Base-by-base conservation (phyloP, 2,888 invertebrate species). In the Synergus itoensis region DNA sequence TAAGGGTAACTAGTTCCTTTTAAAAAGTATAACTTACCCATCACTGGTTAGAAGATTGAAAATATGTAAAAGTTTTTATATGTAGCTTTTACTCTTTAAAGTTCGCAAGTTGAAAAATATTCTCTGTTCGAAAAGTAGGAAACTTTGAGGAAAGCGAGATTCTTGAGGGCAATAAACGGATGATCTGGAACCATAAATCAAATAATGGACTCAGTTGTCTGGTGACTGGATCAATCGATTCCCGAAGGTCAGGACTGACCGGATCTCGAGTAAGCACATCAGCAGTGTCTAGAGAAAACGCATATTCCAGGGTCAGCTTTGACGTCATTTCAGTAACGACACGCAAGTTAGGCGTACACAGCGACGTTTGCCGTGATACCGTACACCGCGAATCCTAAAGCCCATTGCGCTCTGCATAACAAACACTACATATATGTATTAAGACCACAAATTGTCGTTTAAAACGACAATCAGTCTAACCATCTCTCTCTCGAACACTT, bases 251-350 rank as follows among this genome's bases (percentile, higher is more conserved):
- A 36, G 7, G 45, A 14, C 8, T 53, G 41, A 45, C 77, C 63
- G 60, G 60, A 67, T 79, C 65, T 64, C 67, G 60, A 76, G 53
- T 41, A 41, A 64, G 36, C n/a, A 67, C 18, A 69, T 69, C 69
- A 21, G 28, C 45, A 69, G 43, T 45, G 69, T 48, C 45, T 69
- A 16, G 4, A 45, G 45, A 45, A 69, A 67, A 69, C 45, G 45
- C 69, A 48, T 48, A 69, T 69, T 48, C 48, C 91, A 91, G 91
- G 91, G 91, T 91, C 91, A 90, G 87, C 89, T 88, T 91, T 91
- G 91, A 91, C 91, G 91, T 21, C 21, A 21, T 21, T 21, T 90
- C 91, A 91, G 21, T 48, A 14, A 0, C 18, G 43, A 28, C 69
- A 69, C 69, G 69, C 69, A 69, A 69, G 18, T 69, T 21, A 28